Evolutionary conservation across 2,888 invertebrate species (phyloP).

Genomic region (Clistopyga incitator): DNA sequence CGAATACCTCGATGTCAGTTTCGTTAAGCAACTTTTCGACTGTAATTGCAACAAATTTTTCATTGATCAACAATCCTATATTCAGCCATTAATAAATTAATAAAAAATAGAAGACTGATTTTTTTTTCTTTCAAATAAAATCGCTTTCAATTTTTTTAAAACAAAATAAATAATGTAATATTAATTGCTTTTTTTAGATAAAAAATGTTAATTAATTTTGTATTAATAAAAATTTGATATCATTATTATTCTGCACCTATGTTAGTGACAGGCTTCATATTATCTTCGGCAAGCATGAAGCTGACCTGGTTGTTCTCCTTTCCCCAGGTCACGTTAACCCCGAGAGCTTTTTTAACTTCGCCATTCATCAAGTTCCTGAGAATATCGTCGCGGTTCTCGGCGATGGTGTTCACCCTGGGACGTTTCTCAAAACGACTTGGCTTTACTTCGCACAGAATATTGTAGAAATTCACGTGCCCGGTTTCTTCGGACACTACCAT

Average conservation of each 20-base stretch:
- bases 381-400: slow-evolving; percentile 77
- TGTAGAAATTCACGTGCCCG: slow-evolving; percentile 92
- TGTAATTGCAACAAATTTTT: slow-evolving; percentile 59
- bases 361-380: slow-evolving; percentile 89
- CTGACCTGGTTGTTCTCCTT: slow-evolving; percentile 88
- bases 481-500: slow-evolving; percentile 87
- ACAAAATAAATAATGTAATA: no score
- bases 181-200: no score
- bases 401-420: background rate
- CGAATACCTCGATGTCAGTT: slow-evolving; percentile 88
- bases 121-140: no score
- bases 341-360: slow-evolving; percentile 88
- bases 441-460: slow-evolving; percentile 87
- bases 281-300: slow-evolving; percentile 87
- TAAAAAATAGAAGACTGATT: background rate
- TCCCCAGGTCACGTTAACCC: slow-evolving; percentile 86
- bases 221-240: background rate
- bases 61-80: no score
- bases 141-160: no score
- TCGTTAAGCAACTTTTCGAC: slow-evolving; percentile 90
- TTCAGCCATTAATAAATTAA: no score
- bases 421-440: background rate
- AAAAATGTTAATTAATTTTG: background rate
- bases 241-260: slow-evolving; percentile 85
- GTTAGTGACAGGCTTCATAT: slow-evolving; percentile 92